Conservation (phyloP, 2,888 invertebrate genomes). For the Tetrapedia diversipes region DNA sequence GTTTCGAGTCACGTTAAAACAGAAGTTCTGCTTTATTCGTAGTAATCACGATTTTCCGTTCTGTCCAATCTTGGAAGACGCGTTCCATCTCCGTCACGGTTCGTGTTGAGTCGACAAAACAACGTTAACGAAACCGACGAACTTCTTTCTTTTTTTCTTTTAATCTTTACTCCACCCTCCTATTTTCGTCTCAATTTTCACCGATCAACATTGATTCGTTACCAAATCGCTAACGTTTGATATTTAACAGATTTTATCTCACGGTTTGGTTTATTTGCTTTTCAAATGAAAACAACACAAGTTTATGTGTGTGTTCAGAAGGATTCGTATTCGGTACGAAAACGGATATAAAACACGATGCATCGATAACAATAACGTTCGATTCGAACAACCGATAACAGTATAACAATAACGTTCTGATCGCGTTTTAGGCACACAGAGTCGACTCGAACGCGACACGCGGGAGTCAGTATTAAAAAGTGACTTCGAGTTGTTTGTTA, state of each 20-base stretch:
- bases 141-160: neutral
- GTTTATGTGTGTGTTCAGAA: neutral
- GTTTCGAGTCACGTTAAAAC: constrained; percentile 57
- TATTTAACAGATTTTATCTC: neutral
- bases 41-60: neutral
- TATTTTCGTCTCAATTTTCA: no score
- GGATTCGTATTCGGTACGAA: constrained; percentile 1
- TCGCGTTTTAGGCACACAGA: constrained; percentile 69
- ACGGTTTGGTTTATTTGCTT: neutral
- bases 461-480: constrained; percentile 52
- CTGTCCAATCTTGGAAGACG: constrained; percentile 5
- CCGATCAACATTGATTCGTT: no score
- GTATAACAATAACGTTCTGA: constrained; percentile 48
- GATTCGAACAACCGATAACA: constrained; percentile 31
- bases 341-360: constrained; percentile 24
- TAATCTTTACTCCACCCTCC: no score
- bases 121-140: neutral
- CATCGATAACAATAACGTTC: constrained; percentile 46
- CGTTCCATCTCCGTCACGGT: neutral
- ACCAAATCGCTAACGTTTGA: neutral
- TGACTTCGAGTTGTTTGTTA: constrained; percentile 57
- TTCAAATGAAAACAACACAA: neutral
- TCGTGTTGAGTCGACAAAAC: neutral
- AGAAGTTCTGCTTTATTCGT: constrained; percentile 60
- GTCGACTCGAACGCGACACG: constrained; percentile 59